Conservation (phyloP, 2,797 vertebrate species). For the Limnodromus scolopaceus region DNA sequence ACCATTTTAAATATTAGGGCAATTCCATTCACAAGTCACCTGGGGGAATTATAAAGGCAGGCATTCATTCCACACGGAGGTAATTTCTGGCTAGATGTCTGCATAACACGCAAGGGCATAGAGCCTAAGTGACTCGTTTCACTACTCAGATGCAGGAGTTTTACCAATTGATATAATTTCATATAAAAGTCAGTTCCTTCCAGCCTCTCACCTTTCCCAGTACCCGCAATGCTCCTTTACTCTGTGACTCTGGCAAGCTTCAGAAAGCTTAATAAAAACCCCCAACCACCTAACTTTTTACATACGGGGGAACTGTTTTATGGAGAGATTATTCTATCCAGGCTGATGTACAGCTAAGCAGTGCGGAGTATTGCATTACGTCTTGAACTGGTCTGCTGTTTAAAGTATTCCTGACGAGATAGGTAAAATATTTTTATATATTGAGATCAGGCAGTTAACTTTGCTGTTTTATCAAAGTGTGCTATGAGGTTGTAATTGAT, state of each 20-base stretch:
- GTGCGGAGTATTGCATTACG: neutral
- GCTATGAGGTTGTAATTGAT: neutral
- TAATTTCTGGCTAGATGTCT: slow-evolving; percentile 34
- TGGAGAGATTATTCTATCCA: neutral
- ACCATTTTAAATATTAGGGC: slow-evolving; percentile 47
- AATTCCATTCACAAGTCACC: slow-evolving; percentile 46
- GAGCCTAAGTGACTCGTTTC: neutral
- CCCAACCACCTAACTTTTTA: too few relatives aligned
- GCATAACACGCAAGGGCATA: neutral
- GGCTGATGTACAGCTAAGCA: neutral
- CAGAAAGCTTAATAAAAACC: neutral
- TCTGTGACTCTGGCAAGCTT: neutral
- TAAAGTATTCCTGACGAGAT: neutral
- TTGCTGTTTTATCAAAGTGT: neutral
- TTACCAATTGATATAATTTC: neutral
- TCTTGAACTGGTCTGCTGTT: neutral
- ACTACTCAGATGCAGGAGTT: neutral
- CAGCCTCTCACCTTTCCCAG: neutral
- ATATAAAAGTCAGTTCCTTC: neutral
- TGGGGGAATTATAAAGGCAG: slow-evolving; percentile 25
- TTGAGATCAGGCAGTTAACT: neutral
- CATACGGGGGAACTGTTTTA: neutral
- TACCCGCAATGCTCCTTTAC: neutral
- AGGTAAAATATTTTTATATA: neutral
- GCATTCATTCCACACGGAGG: slow-evolving; percentile 33